Evolutionary conservation across 2,888 invertebrate species (phyloP), one percentile per base, ranked within the genome.

Genomic region (Pteria penguin): DNA sequence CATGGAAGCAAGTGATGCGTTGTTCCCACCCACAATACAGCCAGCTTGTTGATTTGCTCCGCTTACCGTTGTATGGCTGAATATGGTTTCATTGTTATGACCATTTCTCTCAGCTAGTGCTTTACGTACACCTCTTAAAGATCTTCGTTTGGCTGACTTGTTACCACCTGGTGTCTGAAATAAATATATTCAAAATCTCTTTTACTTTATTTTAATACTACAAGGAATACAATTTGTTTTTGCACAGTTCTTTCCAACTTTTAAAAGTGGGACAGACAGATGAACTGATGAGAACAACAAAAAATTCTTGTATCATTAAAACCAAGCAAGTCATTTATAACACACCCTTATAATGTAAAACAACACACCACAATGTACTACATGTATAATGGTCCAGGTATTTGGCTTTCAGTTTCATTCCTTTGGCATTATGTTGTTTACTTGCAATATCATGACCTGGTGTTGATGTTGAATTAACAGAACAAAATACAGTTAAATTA

Each of bases 21-120:
- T 84, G 80, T 82, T 83, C 80, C 78, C 79, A 70, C 68, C 75
- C 26, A 77, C 79, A 45, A 72, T 74, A 62, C 80, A 71, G 24
- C 75, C 33, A 14, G 45, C 18, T 45, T 45, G 45, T 60, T 68
- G 73, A 58, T 63, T 71, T 67, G 76, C 72, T 65, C 83, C 80
- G 85, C 86, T 87, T 80, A 89, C 86, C 77, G 88, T 87, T 57
- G 89, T 87, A 66, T 88, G 88, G 76, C 86, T 85, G 73, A 87
- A 85, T 75, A 83, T 70, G 18, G 81, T 77, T 55, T 83, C 80
- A 69, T 84, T 82, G 18, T 78, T 78, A n/a, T 31, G 61, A 63
- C 31, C 82, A 57, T 84, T 85, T 45, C 77, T 73, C 65, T 86
- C 86, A 5, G 80, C 75, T 54, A 86, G 76, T 22, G 82, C 83